These are phyloP conservation scores for Dusona sp. DNA, from an alignment of 2,888 invertebrate species.

Conservation along the genomic window DNA sequence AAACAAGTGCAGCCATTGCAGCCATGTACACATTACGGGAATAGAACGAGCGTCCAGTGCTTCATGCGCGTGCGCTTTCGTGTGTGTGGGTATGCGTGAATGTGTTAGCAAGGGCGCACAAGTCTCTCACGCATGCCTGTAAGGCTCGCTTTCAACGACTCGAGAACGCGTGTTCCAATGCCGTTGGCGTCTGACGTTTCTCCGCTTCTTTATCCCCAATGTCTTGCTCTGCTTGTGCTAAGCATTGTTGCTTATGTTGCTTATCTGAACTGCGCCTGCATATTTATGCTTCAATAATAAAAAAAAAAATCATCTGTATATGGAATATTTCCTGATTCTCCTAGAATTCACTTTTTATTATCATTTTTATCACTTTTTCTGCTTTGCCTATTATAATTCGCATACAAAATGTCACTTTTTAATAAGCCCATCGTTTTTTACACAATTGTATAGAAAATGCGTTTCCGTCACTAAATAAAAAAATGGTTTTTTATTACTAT, in stretches of 20 bases:
- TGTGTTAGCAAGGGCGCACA: constrained; percentile 59
- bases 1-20: constrained; percentile 66
- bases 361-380: not conserved
- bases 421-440: too few relatives aligned
- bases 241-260: constrained; percentile 31
- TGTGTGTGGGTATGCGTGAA: not conserved
- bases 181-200: constrained; percentile 64
- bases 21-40: constrained; percentile 52
- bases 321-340: not conserved
- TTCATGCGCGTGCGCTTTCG: not conserved
- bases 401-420: not conserved
- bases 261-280: constrained; percentile 15
- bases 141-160: constrained; percentile 21
- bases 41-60: constrained; percentile 44
- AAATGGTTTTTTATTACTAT: too few relatives aligned
- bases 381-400: not conserved
- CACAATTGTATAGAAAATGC: too few relatives aligned
- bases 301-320: not conserved
- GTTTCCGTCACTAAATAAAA: too few relatives aligned
- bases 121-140: constrained; percentile 39
- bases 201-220: constrained; percentile 26
- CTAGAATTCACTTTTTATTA: not conserved
- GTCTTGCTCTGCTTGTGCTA: constrained; percentile 12
- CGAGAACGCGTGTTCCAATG: constrained; percentile 63
- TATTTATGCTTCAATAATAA: not conserved